phyloP scores from a whole-genome alignment of 2,797 vertebrate species.

The Heterohyrax brucei region DNA sequence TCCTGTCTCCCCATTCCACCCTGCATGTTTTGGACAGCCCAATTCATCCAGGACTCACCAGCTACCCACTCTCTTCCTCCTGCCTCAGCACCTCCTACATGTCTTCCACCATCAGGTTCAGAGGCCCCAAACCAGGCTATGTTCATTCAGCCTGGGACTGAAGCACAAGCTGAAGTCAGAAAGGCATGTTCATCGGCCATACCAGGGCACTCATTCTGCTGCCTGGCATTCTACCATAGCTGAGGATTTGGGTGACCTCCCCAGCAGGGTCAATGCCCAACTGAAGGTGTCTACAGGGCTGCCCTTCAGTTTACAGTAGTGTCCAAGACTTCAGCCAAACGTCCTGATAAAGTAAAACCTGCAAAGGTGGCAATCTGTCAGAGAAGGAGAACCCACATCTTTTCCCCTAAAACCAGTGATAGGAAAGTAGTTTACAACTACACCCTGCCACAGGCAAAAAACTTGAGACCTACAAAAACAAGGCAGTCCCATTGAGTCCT shows the following conservation, averaged over 20 bases:
- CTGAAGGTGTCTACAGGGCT: background rate
- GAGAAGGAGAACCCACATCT: too few relatives aligned
- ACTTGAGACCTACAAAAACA: too few relatives aligned
- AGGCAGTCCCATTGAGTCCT: too few relatives aligned
- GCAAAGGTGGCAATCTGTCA: too few relatives aligned
- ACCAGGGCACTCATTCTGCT: background rate
- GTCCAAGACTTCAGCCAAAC: background rate
- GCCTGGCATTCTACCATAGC: background rate
- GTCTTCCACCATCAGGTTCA: background rate
- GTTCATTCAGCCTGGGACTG: background rate
- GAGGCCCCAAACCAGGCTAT: background rate
- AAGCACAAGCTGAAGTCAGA: background rate
- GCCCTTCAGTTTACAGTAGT: background rate
- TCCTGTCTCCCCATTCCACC: background rate
- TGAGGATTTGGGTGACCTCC: background rate
- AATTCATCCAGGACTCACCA: background rate
- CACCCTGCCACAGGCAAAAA: too few relatives aligned
- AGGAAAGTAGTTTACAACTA: too few relatives aligned
- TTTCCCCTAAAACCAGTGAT: too few relatives aligned
- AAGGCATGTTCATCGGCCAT: background rate
- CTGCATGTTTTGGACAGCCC: background rate
- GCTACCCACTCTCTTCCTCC: background rate
- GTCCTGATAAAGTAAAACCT: background rate
- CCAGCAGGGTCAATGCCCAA: background rate
- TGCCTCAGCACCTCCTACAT: background rate